These are phyloP conservation scores for Lomographa bimaculata DNA, from an alignment of 2,888 invertebrate species.

Conservation along the genomic window DNA sequence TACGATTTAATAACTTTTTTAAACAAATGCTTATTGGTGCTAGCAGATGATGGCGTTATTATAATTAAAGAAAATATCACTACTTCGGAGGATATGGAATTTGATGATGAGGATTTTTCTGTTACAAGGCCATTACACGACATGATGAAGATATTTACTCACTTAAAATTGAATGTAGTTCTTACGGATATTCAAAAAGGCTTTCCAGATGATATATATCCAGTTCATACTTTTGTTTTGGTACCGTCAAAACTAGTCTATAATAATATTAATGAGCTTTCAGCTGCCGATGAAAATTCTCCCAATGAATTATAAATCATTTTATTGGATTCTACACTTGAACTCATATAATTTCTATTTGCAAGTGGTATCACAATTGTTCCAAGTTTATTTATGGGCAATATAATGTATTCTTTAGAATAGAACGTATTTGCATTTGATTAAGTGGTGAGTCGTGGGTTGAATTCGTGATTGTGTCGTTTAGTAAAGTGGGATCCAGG, in stretches of 20 bases:
- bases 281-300: too few species aligned
- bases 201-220: constrained; percentile 94
- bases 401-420: constrained; percentile 44
- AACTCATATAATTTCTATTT: constrained; percentile 4
- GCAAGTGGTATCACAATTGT: constrained; percentile 1
- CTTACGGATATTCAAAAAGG: constrained; percentile 88
- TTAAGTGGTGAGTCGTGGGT: constrained; percentile 64
- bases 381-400: constrained; percentile 11
- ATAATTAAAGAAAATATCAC: constrained; percentile 89
- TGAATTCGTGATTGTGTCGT: constrained; percentile 71
- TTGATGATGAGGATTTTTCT: constrained; percentile 94
- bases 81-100: constrained; percentile 83
- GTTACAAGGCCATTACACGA: constrained; percentile 90
- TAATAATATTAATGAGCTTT: too few species aligned
- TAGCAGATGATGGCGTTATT: constrained; percentile 56
- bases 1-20: constrained; percentile 91
- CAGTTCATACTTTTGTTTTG: constrained; percentile 94
- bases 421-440: constrained; percentile 54
- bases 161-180: constrained; percentile 88
- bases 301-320: too few species aligned
- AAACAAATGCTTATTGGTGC: constrained; percentile 80
- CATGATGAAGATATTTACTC: constrained; percentile 86
- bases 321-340: too few species aligned
- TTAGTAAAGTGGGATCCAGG: constrained; percentile 60
- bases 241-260: constrained; percentile 53